Base-by-base conservation (phyloP, 2,797 vertebrate species). In the Sebastes minor region DNA sequence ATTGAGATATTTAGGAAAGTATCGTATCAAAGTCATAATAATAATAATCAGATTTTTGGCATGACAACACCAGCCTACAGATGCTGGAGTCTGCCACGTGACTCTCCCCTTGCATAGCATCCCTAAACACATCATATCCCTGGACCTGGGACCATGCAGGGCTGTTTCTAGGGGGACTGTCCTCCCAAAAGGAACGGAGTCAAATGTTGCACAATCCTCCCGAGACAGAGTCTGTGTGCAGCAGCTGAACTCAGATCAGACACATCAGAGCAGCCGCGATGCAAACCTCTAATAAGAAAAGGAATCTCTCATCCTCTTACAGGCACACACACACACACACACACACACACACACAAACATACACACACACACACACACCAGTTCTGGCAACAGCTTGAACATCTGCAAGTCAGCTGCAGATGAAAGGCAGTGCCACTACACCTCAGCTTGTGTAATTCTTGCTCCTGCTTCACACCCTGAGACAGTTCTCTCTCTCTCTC, bases 251-350 rank as follows among this genome's bases (percentile, higher is more conserved):
- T 59, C 56, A 52, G 10, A 70, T 71, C 73, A 56, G 52, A 74
- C 72, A 69, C 71, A 78, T 60, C 49, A 76, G 38, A 75, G 64
- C 82, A 82, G 72, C 65, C 73, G 76, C 60, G 66, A 85, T 81
- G 33, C 64, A 64, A 74, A 63, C 16, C 56, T 72, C 27, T 56
- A 74, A 74, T 64, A 72, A 72, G n/a, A 63, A 63, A 49, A 72
- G 46, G 30, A 57, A 78, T 64, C 30, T 55, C 62, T 72, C 33
- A 61, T 49, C 42, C 35, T 63, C 70, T 20, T 1, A 32, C 59
- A 33, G 11, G 27, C 62, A n/a, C 23, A 23, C 46, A 59, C 46
- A 28, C 23, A 25, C 23, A 25, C 62, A 25, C 23, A 23, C 46
- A 22, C 46, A 60, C 10, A 69, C 46, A 28, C 23, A 25, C 23